Evolutionary conservation across 2,797 vertebrate species (phyloP).

Genomic region (Urophycis tenuis): DNA sequence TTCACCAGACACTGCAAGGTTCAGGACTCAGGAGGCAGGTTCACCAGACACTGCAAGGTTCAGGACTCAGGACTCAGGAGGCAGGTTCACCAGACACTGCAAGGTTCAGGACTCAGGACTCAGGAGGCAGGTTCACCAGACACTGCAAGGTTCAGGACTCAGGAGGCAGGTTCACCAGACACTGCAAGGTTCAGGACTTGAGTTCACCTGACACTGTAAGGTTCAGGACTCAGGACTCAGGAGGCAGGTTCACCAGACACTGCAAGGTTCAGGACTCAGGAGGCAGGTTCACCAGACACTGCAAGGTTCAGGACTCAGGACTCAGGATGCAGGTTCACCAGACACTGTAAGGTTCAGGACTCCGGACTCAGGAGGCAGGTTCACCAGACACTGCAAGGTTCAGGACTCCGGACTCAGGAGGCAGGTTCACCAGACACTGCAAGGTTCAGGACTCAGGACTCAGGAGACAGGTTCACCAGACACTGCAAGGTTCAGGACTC

Average conservation of each 20-base stretch:
- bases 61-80: slow-evolving; percentile 58
- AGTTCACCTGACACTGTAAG: no score
- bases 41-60: slow-evolving; percentile 33
- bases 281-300: not conserved
- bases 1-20: no score
- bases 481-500: no score
- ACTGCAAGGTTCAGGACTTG: no score
- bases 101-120: no score
- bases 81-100: no score
- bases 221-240: no score
- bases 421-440: slow-evolving; percentile 12
- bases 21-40: not conserved
- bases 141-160: slow-evolving; percentile 51
- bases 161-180: slow-evolving; percentile 22
- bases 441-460: slow-evolving; percentile 56
- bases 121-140: not conserved
- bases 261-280: slow-evolving; percentile 56
- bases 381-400: no score
- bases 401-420: no score
- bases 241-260: slow-evolving; percentile 1
- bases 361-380: slow-evolving; percentile 47
- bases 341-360: slow-evolving; percentile 44
- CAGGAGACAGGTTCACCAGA: no score
- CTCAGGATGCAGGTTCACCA: not conserved
- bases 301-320: no score